These are phyloP conservation scores for Temnothorax longispinosus DNA, from an alignment of 1,140 invertebrate species.

Conservation along the genomic window DNA sequence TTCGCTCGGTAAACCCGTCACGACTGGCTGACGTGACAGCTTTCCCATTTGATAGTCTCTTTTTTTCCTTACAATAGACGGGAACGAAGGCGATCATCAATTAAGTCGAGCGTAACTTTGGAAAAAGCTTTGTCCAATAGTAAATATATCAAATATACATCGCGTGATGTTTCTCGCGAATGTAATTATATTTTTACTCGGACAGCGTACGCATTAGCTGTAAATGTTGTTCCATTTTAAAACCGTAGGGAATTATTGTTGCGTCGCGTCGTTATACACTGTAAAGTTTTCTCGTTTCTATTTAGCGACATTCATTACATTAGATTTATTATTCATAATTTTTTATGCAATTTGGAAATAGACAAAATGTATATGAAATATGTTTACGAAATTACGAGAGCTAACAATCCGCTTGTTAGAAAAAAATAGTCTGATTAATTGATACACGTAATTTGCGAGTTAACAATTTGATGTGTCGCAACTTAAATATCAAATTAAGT, in stretches of 20 bases:
- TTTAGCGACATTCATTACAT: neutral
- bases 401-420: neutral
- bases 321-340: constrained; percentile 1
- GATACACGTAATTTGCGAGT: neutral
- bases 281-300: neutral
- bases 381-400: neutral
- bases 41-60: constrained; percentile 13
- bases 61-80: constrained; percentile 8
- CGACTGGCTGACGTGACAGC: constrained; percentile 48
- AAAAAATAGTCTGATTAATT: neutral
- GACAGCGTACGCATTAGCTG: constrained; percentile 31
- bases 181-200: constrained; percentile 43
- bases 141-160: neutral
- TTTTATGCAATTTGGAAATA: neutral
- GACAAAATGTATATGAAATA: neutral
- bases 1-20: constrained; percentile 48
- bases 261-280: neutral
- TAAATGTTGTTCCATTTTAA: neutral
- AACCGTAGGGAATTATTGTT: neutral
- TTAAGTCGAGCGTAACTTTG: constrained; percentile 12
- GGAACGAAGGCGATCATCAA: constrained; percentile 18
- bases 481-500: neutral
- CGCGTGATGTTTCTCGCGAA: neutral
- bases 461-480: neutral
- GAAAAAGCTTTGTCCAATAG: neutral